Evolutionary conservation across 2,797 vertebrate species (phyloP).

Genomic region (Rhinophrynus dorsalis): DNA sequence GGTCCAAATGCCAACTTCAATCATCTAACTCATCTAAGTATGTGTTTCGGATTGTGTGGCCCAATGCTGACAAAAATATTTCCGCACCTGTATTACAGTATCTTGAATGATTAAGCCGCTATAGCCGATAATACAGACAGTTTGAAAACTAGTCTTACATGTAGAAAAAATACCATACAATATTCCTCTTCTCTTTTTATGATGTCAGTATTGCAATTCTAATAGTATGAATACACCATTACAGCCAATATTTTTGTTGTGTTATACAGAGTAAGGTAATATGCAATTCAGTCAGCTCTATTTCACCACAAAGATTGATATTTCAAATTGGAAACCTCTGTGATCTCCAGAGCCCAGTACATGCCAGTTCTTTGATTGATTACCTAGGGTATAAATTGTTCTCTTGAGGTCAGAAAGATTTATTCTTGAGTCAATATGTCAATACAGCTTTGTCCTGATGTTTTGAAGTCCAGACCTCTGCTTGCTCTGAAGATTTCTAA

Average conservation of each 20-base stretch:
- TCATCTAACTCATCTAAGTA: too few species aligned
- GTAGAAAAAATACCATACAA: too few species aligned
- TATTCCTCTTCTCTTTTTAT: background rate
- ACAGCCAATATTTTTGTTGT: background rate
- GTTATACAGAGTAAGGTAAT: background rate
- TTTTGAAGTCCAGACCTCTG: background rate
- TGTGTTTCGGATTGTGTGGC: too few species aligned
- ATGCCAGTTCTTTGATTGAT: slow-evolving; percentile 12
- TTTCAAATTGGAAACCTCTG: slow-evolving; percentile 12
- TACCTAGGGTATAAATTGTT: slow-evolving; percentile 24
- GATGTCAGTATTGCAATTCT: background rate
- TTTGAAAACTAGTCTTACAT: too few species aligned
- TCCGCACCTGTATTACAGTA: too few species aligned
- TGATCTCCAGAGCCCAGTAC: background rate
- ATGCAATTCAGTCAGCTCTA: background rate
- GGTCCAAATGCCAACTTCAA: too few species aligned
- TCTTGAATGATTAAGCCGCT: too few species aligned
- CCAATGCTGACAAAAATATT: too few species aligned
- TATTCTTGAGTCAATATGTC: slow-evolving; percentile 16
- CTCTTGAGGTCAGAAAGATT: slow-evolving; percentile 18
- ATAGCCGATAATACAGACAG: too few species aligned
- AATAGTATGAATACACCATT: background rate
- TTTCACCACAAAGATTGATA: slow-evolving; percentile 21
- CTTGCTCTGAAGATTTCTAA: slow-evolving; percentile 2
- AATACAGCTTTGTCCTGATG: slow-evolving; percentile 23